Evolutionary conservation across 2,888 invertebrate species (phyloP), one percentile per base, ranked within the genome.

Genomic region (Epistrophe eligans): DNA sequence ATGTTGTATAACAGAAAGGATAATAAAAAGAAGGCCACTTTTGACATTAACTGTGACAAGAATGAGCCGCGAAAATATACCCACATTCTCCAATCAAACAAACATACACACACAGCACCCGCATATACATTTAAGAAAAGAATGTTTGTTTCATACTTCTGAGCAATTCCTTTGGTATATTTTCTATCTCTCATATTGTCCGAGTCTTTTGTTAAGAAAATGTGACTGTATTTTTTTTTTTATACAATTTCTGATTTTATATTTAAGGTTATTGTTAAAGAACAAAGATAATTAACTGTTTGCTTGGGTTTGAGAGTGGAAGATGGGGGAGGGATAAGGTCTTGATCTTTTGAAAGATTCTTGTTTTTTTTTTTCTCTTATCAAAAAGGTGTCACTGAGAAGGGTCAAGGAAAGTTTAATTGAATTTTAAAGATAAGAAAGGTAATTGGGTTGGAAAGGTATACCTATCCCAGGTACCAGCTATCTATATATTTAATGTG

Each of bases 391-490:
- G 74, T 74, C 73, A 19, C 32, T 38, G 43, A 72, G 60, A 79
- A 77, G 77, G 84, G 80, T 84, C 77, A 73, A 62, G 72, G 72
- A 57, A 77, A 79, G 81, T 81, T 82, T 85, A 85, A 85, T 81
- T 85, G 81, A 85, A 85, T 85, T 73, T 52, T 50, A 50, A 58
- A 62, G 77, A 77, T 85, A 71, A 74, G 67, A 67, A 67, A 79
- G 67, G 67, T 73, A 85, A 81, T 85, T 85, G 81, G 62, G 73
- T 60, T 80, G 45, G 38, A 40, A 58, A 38, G 19, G 32, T 11
- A 10, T 17, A 48, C 4, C 4, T 19, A 13, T 4, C 1, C 24
- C 24, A 24, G 24, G 24, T 24, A 3, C 24, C 1, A 24, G 24
- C 24, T 24, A 24, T 24, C 24, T 24, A 2, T 24, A 2, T 24